These are phyloP conservation scores for Littorina saxatilis DNA, from an alignment of 1,140 invertebrate species.

Conservation along the genomic window DNA sequence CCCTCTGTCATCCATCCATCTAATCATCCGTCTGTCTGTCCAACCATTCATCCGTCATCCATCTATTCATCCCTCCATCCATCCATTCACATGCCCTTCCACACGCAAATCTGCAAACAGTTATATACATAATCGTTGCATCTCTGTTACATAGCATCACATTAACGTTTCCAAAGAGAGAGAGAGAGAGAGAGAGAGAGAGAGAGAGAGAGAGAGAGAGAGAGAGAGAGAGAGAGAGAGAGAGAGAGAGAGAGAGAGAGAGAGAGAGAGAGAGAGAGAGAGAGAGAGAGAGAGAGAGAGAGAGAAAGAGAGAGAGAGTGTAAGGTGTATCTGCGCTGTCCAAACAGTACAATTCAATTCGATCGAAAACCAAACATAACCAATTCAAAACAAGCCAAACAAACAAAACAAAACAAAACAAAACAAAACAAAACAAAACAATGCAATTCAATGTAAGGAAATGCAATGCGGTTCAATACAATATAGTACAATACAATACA, in stretches of 20 bases:
- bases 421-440: background rate
- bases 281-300: background rate
- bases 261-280: background rate
- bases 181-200: background rate
- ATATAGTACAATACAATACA: background rate
- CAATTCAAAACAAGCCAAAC: background rate
- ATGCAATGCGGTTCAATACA: background rate
- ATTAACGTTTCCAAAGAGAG: no score
- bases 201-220: slow-evolving; percentile 7
- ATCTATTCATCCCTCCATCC: no score
- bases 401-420: no score
- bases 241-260: background rate
- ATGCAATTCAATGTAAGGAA: background rate
- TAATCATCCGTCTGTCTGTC: no score
- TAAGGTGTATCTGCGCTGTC: background rate
- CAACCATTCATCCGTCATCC: no score
- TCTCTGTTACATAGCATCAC: no score
- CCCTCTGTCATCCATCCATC: no score
- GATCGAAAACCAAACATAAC: background rate
- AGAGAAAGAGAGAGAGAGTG: background rate
- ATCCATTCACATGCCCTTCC: no score
- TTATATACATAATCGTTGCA: no score
- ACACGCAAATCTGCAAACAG: no score
- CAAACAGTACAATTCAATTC: background rate
- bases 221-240: background rate